Evolutionary conservation across 2,113 vertebrate species (phyloP).

Genomic region (Empidonax traillii): DNA sequence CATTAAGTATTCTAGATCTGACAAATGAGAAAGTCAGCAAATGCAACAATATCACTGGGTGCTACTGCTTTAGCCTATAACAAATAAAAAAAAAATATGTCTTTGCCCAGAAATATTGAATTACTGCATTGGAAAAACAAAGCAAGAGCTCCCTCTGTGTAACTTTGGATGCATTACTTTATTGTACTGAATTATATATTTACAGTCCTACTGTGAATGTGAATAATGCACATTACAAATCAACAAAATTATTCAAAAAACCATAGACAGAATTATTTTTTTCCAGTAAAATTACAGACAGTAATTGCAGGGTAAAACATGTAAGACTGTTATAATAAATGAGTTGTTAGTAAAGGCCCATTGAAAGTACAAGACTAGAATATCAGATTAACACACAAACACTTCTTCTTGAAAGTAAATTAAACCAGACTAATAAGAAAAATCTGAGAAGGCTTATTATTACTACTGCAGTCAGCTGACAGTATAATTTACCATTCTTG

Average conservation of each 20-base stretch:
- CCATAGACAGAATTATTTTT: neutral
- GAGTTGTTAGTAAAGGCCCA: neutral
- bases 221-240: neutral
- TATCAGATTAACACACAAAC: neutral
- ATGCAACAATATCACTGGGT: neutral
- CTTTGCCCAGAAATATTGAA: neutral
- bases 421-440: neutral
- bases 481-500: neutral
- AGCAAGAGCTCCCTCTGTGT: constrained; percentile 69
- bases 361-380: neutral
- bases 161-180: neutral
- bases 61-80: neutral
- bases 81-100: neutral
- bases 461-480: neutral
- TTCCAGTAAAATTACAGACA: neutral
- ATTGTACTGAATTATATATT: neutral
- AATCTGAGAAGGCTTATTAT: neutral
- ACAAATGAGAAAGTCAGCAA: neutral
- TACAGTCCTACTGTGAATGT: neutral
- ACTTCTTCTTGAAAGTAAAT: neutral
- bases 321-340: neutral
- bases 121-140: constrained; percentile 37
- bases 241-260: neutral
- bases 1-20: neutral
- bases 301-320: neutral